Base-by-base conservation (phyloP, 2,797 vertebrate species). In the Schizopygopsis malacanthus region DNA sequence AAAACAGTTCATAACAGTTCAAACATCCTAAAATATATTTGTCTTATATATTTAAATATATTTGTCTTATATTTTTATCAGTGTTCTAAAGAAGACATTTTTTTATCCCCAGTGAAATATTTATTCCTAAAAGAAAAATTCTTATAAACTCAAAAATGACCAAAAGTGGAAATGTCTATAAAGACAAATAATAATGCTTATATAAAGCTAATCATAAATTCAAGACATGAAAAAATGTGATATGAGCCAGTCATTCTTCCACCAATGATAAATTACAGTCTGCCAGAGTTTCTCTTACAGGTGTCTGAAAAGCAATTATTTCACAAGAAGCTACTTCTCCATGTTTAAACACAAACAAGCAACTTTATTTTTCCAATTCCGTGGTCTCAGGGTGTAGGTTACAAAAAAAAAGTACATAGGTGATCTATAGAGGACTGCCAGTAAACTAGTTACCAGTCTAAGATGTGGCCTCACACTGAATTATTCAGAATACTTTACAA, bases 401-500 rank as follows among this genome's bases (percentile, higher is more conserved):
- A 8, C 70, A 72, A 72, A 22, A 10, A 37, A 25, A n/a, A 2
- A 13, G 1, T 25, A 2, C 6, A 25, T 13, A 6, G 20, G 3
- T 78, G 54, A 39, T 28, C 4, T 37, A 25, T 18, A 3, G 16
- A 63, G 54, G 3, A 82, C 28, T 41, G 37, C 8, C 2, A 70
- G 65, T 71, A 39, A 20, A 41, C 39, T 37, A 37, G 13, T 41
- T 41, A 20, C 22, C 6, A 0, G 8, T 76, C 13, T 67, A 33
- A n/a, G 4, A 65, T 25, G 11, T 63, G 28, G 37, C 25, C 20
- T 39, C 45, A 50, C 82, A 16, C 54, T 65, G 39, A 83, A 76
- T 83, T 63, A 83, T 83, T 83, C 71, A 63, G 41, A 37, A 33
- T 79, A 79, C 41, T 0, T 56, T 7, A 52, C 71, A 52, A 76